Conservation (phyloP, 2,113 vertebrate genomes). For the Tetrax tetrax region DNA sequence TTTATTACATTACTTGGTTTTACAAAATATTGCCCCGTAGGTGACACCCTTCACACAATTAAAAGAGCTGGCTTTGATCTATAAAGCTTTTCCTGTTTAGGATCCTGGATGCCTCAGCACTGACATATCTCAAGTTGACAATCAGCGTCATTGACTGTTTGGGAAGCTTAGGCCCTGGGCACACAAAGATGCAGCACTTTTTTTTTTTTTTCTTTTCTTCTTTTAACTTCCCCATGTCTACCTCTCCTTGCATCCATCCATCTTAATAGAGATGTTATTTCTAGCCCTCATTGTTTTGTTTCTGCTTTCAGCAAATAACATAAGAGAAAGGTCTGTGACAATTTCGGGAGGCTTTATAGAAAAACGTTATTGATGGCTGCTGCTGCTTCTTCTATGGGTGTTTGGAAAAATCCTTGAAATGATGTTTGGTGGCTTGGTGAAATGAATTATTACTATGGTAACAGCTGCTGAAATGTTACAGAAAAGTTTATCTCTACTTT, state of each 20-base stretch:
- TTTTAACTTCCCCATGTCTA: neutral
- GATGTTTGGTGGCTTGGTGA: conserved; percentile 6
- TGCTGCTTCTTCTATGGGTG: neutral
- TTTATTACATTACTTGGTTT: neutral
- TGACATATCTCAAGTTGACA: neutral
- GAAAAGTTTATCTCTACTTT: neutral
- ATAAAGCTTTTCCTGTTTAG: neutral
- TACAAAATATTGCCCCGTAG: neutral
- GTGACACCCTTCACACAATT: neutral
- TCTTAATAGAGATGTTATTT: conserved; percentile 13
- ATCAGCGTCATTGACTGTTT: rapidly evolving
- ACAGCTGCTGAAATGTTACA: conserved; percentile 32
- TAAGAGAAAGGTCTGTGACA: conserved; percentile 25
- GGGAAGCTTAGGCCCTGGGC: neutral
- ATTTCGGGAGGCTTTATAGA: conserved; percentile 1
- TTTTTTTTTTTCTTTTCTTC: neutral
- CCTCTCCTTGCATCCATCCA: neutral
- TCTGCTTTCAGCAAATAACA: conserved; percentile 12
- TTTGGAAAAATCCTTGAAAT: conserved; percentile 61
- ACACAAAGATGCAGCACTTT: neutral
- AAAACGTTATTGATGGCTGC: conserved; percentile 17
- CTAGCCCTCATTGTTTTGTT: neutral
- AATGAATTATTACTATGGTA: conserved; percentile 51
- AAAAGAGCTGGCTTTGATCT: neutral
- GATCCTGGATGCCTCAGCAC: neutral